Percentiles rank a stretch among this genome's conserved stretches.
phyloP scores from a whole-genome alignment of 2,797 vertebrate species.

The Streptopelia turtur region DNA sequence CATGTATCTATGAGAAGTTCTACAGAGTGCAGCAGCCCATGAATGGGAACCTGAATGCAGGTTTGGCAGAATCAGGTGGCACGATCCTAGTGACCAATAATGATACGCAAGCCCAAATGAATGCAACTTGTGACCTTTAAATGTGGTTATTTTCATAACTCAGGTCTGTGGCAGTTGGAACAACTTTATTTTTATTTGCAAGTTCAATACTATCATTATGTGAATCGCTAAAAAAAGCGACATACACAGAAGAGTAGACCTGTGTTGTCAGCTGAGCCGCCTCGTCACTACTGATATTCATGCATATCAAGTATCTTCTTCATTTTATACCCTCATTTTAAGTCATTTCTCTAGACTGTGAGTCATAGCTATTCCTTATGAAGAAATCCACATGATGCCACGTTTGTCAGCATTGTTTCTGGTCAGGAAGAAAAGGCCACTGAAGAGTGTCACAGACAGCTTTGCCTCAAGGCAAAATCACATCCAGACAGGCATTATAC shows the following conservation, averaged over 20 bases:
- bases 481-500: neutral
- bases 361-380: neutral
- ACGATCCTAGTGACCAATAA: neutral
- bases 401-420: neutral
- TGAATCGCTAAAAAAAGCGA: accelerated
- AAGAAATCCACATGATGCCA: neutral
- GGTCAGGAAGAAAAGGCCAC: neutral
- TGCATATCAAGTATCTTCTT: neutral
- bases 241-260: neutral
- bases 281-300: neutral
- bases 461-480: neutral
- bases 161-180: neutral
- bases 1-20: neutral
- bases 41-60: neutral
- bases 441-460: neutral
- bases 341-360: neutral
- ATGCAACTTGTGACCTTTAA: neutral
- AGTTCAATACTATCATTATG: neutral
- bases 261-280: neutral
- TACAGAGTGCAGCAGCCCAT: neutral
- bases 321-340: neutral
- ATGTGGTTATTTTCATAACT: neutral
- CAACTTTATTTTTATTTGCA: neutral
- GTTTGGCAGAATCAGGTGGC: neutral
- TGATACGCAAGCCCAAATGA: neutral